phyloP scores from a whole-genome alignment of 2,888 invertebrate genomes.

The Hirtodrosophila trivittata region DNA sequence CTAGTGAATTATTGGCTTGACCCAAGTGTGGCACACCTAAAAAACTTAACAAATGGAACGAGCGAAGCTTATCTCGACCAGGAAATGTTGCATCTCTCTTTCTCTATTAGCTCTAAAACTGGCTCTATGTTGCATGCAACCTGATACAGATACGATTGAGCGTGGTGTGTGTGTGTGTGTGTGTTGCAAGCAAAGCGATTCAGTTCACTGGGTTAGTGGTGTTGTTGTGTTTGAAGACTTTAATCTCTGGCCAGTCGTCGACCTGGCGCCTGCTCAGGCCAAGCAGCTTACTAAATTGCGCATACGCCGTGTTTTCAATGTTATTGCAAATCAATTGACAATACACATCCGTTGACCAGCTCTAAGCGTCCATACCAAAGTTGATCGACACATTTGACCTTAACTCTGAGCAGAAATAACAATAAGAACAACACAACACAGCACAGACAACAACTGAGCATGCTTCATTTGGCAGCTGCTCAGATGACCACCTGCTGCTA shows the following conservation, averaged over 20 bases:
- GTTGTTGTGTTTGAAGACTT: neutral
- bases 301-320: constrained; percentile 53
- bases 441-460: constrained; percentile 17
- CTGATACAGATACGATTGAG: constrained; percentile 4
- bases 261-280: neutral
- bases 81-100: constrained; percentile 65
- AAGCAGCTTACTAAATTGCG: constrained; percentile 2
- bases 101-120: constrained; percentile 16
- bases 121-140: constrained; percentile 34
- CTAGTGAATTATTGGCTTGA: constrained; percentile 28
- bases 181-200: constrained; percentile 39
- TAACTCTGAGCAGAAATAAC: constrained; percentile 29
- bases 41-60: constrained; percentile 30
- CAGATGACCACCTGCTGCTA: constrained; percentile 62
- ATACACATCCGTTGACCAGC: constrained; percentile 59
- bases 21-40: constrained; percentile 50
- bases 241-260: neutral
- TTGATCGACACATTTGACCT: constrained; percentile 70
- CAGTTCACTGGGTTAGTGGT: constrained; percentile 69
- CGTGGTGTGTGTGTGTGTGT: neutral
- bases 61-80: constrained; percentile 74
- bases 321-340: constrained; percentile 34
- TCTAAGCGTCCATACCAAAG: constrained; percentile 48
- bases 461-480: constrained; percentile 9
- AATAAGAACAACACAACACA: constrained; percentile 9